Percentiles rank a stretch among this genome's conserved stretches.
Evolutionary conservation across 2,888 invertebrate species (phyloP).

Genomic region (Thelaira solivaga): DNA sequence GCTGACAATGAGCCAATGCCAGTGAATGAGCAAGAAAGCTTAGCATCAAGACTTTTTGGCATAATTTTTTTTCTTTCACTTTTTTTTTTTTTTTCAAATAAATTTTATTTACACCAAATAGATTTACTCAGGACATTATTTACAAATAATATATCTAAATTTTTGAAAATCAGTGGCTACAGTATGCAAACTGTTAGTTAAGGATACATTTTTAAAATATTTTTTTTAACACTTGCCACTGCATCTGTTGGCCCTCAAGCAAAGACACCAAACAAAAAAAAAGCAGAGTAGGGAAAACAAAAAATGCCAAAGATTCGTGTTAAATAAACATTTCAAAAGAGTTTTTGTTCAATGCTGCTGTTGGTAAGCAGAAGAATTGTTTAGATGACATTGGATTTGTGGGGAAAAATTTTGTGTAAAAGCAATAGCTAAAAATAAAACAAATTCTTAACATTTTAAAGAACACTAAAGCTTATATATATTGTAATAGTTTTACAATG

Average conservation of each 20-base stretch:
- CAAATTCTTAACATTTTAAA: constrained; percentile 11
- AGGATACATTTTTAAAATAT: constrained; percentile 1
- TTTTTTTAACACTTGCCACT: neutral
- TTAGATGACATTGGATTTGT: constrained; percentile 72
- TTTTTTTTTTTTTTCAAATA: constrained; percentile 21
- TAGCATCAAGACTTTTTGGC: constrained; percentile 41
- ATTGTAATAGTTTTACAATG: constrained; percentile 4
- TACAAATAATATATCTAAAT: constrained; percentile 29
- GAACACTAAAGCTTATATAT: constrained; percentile 13
- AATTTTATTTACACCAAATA: constrained; percentile 56
- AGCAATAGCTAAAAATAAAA: constrained; percentile 10
- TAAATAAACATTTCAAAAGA: constrained; percentile 68
- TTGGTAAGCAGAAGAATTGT: constrained; percentile 65
- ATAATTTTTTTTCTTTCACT: constrained; percentile 28
- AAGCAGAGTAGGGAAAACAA: constrained; percentile 11
- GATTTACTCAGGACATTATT: constrained; percentile 53
- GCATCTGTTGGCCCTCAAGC: constrained; percentile 3
- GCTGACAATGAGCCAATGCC: constrained; percentile 52
- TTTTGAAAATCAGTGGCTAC: constrained; percentile 29
- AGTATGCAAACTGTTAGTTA: constrained; percentile 8
- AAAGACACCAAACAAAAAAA: neutral
- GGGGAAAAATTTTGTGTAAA: neutral
- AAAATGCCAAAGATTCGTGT: constrained; percentile 65
- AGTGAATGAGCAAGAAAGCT: constrained; percentile 21
- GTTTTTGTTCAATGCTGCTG: neutral